phyloP scores from a whole-genome alignment of 2,797 vertebrate species.

The Gambusia yucatana region DNA sequence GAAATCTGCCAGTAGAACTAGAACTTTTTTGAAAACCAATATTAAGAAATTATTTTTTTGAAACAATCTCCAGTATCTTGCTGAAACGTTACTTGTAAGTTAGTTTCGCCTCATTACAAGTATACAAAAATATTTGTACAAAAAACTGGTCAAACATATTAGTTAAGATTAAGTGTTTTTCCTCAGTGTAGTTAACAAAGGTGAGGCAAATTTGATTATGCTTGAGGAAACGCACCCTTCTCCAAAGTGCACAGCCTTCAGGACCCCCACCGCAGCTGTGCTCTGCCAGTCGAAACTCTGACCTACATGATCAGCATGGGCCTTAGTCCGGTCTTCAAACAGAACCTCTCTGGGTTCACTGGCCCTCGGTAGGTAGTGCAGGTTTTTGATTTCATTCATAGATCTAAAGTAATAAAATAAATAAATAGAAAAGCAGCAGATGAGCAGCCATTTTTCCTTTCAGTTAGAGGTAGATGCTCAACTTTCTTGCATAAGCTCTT shows the following conservation, averaged over 20 bases:
- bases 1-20: too few species aligned
- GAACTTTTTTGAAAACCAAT: too few species aligned
- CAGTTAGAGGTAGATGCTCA: neutral
- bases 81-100: too few species aligned
- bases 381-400: conserved; percentile 98
- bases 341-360: conserved; percentile 97
- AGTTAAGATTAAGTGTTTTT: too few species aligned
- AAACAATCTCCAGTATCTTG: too few species aligned
- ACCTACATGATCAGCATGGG: conserved; percentile 96
- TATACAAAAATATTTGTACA: too few species aligned
- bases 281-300: conserved; percentile 99
- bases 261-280: conserved; percentile 97
- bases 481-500: conserved; percentile 7
- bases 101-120: too few species aligned
- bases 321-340: conserved; percentile 96
- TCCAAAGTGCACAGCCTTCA: conserved; percentile 98
- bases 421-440: neutral
- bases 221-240: conserved; percentile 83
- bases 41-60: too few species aligned
- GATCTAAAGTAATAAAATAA: conserved; percentile 80
- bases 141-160: too few species aligned
- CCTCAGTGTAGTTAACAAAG: too few species aligned
- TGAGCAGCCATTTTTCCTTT: neutral
- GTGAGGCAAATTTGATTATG: neutral
- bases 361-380: conserved; percentile 96